Conservation (phyloP, 2,113 vertebrate genomes). For the Scophthalmus maximus region DNA sequence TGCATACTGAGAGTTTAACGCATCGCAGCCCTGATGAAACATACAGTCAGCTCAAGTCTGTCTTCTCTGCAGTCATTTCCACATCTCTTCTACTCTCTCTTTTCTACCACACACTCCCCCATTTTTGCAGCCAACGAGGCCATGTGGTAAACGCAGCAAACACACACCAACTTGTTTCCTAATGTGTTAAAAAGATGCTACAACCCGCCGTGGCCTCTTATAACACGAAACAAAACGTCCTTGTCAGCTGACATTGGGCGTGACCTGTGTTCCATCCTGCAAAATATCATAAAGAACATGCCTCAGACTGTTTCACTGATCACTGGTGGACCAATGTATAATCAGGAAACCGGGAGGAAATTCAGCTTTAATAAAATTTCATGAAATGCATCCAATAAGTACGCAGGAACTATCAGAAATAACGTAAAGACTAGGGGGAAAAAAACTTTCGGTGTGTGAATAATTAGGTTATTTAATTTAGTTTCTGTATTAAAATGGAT, state of each 20-base stretch:
- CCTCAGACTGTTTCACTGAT: neutral
- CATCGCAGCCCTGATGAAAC: constrained; percentile 44
- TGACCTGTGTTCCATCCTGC: neutral
- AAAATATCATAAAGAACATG: neutral
- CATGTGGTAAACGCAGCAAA: neutral
- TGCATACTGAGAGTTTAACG: constrained; percentile 46
- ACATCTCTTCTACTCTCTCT: neutral
- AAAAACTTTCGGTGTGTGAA: constrained; percentile 12
- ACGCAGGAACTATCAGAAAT: too few species aligned
- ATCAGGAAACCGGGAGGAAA: neutral
- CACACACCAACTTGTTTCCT: neutral
- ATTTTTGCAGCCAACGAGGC: neutral
- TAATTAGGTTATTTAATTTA: neutral
- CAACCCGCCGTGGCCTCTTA: neutral
- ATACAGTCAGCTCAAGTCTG: constrained; percentile 30
- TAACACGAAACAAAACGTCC: too few species aligned
- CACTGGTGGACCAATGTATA: neutral
- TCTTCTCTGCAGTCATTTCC: constrained; percentile 2
- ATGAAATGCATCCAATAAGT: too few species aligned
- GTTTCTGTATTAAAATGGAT: constrained; percentile 15
- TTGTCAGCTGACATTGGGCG: too few species aligned
- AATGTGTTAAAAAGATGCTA: neutral
- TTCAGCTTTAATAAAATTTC: neutral
- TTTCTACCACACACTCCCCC: neutral
- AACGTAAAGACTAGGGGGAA: neutral